Percentiles rank a stretch among this genome's conserved stretches.
These are phyloP conservation scores for Mesodorylaimus sp. DNA, from an alignment of 2,888 invertebrate species.

Conservation along the genomic window DNA sequence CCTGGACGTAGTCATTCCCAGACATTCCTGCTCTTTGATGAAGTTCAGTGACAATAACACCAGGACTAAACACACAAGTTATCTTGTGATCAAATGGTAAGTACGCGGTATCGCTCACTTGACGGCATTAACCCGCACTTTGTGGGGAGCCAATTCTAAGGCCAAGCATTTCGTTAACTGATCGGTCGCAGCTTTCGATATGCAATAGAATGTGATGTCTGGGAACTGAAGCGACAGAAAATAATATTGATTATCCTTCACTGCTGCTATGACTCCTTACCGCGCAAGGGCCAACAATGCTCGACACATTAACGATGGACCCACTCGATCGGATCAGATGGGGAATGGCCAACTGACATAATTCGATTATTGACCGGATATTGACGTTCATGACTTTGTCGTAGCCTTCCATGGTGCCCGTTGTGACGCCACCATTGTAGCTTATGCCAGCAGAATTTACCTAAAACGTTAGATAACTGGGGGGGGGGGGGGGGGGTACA, in stretches of 20 bases:
- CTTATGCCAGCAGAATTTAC: constrained; percentile 74
- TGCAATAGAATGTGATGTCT: constrained; percentile 62
- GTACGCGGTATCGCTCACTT: too few species aligned
- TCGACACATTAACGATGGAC: constrained; percentile 84
- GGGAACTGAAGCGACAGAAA: constrained; percentile 43
- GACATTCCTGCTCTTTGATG: constrained; percentile 68
- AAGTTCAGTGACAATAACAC: constrained; percentile 68
- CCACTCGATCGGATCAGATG: constrained; percentile 60
- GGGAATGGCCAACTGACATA: constrained; percentile 70
- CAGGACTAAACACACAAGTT: constrained; percentile 43
- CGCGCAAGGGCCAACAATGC: constrained; percentile 71
- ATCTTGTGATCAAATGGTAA: background rate
- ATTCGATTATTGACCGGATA: constrained; percentile 40
- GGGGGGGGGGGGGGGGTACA: too few species aligned
- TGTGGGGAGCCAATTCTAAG: constrained; percentile 43
- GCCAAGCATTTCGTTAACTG: constrained; percentile 83
- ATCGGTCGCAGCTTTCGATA: constrained; percentile 82
- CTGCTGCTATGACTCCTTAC: constrained; percentile 15
- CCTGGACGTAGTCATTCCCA: constrained; percentile 54
- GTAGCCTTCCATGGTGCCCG: constrained; percentile 60
- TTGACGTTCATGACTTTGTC: constrained; percentile 73
- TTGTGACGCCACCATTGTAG: constrained; percentile 62
- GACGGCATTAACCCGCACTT: constrained; percentile 53
- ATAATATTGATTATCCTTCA: background rate
- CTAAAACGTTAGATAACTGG: constrained; percentile 32